Base-by-base conservation (phyloP, 35 echinoderm and acorn worm genomes). In the Lytechinus pictus region DNA sequence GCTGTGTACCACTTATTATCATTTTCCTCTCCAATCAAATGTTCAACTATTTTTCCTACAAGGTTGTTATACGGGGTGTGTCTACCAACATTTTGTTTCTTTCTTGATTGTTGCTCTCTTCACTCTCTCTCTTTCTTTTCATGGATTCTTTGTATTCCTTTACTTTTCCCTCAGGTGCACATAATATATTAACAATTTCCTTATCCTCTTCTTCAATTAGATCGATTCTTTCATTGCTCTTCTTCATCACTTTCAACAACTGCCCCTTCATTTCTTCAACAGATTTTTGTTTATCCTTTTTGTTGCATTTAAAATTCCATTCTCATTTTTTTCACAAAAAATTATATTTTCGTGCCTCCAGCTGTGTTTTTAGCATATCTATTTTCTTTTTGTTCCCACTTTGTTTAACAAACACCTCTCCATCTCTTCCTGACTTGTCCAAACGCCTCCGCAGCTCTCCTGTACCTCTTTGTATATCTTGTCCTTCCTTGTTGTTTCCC, bases 321-420 rank as follows among this genome's bases (percentile, higher is more conserved):
- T 54, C 24, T 52, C 90, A 92, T 52, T 92, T 92, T 92, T 92
- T 6, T 92, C 90, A n/a, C 90, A 28, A 53, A 92, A 92, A 11
- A 92, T n/a, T 52, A 92, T 2, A 27, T 52, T 52, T 52, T 54
- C 28, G 19, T 10, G 28, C 90, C 24, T 92, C 53, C 53, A 92
- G 53, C 53, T 92, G 90, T 9, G 53, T 9, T 44, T 44, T 92
- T 52, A 92, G 53, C 9, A 92, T 92, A 9, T 92, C 90, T 29
- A 44, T 1, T 52, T 52, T 92, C 9, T 92, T 92, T 92, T 92
- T n/a, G 24, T 9, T 54, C n/a, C n/a, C n/a, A n/a, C 6, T 92
- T 52, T 54, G 28, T 10, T 92, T 92, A 8, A 24, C 86, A n/a
- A 92, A 21, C 10, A 28, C 90, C n/a, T n/a, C 90, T 9, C 19